Conservation (phyloP, 1,140 invertebrate genomes). For the Phocides pigmalion region DNA sequence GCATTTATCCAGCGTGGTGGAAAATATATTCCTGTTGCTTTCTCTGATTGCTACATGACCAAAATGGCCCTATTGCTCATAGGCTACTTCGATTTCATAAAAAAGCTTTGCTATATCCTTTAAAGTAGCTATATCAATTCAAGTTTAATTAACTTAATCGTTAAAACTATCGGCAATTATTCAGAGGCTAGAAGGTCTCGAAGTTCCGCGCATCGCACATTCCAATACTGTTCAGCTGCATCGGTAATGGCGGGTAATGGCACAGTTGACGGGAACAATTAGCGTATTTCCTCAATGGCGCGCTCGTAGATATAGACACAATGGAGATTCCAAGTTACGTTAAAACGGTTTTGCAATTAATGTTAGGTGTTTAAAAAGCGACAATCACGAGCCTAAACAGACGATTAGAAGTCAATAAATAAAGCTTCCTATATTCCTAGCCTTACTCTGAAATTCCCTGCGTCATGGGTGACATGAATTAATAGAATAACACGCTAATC, state of each 20-base stretch:
- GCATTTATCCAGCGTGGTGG: too few relatives aligned
- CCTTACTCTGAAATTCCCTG: too few relatives aligned
- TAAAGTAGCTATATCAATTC: slow-evolving; percentile 13
- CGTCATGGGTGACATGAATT: too few relatives aligned
- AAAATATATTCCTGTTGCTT: too few relatives aligned
- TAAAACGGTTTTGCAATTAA: slow-evolving; percentile 18
- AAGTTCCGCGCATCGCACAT: slow-evolving; percentile 53
- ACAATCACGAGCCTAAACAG: neutral
- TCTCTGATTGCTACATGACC: too few relatives aligned
- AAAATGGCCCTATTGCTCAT: too few relatives aligned
- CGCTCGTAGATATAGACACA: slow-evolving; percentile 33
- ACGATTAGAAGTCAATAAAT: too few relatives aligned
- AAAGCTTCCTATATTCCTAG: too few relatives aligned
- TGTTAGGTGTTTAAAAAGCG: neutral
- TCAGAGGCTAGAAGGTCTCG: slow-evolving; percentile 43
- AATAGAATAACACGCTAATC: too few relatives aligned
- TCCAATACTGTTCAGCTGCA: slow-evolving; percentile 53
- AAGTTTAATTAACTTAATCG: slow-evolving; percentile 29
- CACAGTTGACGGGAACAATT: slow-evolving; percentile 58
- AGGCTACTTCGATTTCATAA: too few relatives aligned
- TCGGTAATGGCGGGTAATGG: slow-evolving; percentile 47
- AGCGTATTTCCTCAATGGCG: slow-evolving; percentile 58
- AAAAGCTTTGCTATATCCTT: slow-evolving; percentile 3
- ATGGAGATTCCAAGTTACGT: slow-evolving; percentile 14
- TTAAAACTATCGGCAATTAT: slow-evolving; percentile 31